phyloP scores from a whole-genome alignment of 2,113 vertebrate species.

The Tursiops truncatus region DNA sequence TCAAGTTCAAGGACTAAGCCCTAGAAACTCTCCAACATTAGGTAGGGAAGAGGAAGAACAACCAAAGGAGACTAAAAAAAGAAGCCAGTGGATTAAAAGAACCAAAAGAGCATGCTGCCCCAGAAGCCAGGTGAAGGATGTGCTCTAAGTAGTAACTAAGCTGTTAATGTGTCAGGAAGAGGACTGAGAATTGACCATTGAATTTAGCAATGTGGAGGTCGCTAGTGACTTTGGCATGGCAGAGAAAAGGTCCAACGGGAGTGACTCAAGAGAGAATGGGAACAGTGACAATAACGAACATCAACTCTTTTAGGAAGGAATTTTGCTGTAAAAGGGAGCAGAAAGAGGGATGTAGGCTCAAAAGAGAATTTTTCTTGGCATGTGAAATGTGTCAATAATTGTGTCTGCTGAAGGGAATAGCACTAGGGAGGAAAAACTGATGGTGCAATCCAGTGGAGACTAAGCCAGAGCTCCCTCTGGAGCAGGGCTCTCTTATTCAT shows the following conservation, averaged over 20 bases:
- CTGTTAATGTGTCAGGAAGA: no score
- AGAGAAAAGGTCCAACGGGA: neutral
- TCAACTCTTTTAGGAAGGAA: neutral
- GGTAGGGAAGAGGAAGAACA: neutral
- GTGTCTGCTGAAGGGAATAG: conserved; percentile 5
- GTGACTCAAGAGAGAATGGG: neutral
- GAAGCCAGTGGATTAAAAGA: neutral
- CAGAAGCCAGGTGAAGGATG: neutral
- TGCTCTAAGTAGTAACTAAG: neutral
- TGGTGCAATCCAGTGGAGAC: neutral
- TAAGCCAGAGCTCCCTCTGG: neutral
- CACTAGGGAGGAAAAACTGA: neutral
- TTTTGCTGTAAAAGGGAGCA: neutral
- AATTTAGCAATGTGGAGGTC: neutral
- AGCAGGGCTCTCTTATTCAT: neutral
- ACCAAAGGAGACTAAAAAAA: neutral
- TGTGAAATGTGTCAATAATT: neutral
- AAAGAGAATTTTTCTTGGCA: conserved; percentile 12
- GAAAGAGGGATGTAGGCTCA: neutral
- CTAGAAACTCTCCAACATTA: neutral
- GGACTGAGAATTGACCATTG: neutral
- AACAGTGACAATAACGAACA: neutral
- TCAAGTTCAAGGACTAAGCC: neutral
- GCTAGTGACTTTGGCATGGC: neutral
- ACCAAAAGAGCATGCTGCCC: neutral